Percentiles rank a stretch among this genome's conserved stretches.
phyloP scores from a whole-genome alignment of 37 sponge, comb jelly and placozoan genomes.

The Tethya wilhelma region DNA sequence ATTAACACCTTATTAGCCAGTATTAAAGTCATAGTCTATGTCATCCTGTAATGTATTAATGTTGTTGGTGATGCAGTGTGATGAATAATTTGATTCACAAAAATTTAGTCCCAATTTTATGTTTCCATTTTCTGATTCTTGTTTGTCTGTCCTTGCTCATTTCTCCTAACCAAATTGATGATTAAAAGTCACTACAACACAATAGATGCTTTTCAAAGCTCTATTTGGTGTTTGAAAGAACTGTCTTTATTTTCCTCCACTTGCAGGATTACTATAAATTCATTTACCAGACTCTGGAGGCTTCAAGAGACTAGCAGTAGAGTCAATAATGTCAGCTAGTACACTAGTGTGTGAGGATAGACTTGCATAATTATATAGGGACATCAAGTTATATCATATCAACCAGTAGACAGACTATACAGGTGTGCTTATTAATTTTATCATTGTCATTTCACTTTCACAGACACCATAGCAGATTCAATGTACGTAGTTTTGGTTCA shows the following conservation, averaged over 20 bases:
- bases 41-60: background rate
- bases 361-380: background rate
- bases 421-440: background rate
- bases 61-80: too few species aligned
- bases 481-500: too few species aligned
- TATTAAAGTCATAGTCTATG: background rate
- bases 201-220: too few species aligned
- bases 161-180: too few species aligned
- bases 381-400: background rate
- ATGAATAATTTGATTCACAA: too few species aligned
- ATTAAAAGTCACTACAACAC: too few species aligned
- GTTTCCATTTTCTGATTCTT: too few species aligned
- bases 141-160: too few species aligned
- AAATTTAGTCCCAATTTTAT: too few species aligned
- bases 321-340: background rate
- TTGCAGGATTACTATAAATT: conserved; percentile 20
- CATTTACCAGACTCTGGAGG: conserved; percentile 1
- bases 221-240: too few species aligned
- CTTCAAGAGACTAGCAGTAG: background rate
- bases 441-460: too few species aligned
- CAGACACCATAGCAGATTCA: too few species aligned
- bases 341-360: background rate
- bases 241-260: background rate
- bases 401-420: conserved; percentile 1
- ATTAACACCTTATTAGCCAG: background rate